phyloP scores from a whole-genome alignment of 1,140 invertebrate genomes.

The Hetaerina americana region DNA sequence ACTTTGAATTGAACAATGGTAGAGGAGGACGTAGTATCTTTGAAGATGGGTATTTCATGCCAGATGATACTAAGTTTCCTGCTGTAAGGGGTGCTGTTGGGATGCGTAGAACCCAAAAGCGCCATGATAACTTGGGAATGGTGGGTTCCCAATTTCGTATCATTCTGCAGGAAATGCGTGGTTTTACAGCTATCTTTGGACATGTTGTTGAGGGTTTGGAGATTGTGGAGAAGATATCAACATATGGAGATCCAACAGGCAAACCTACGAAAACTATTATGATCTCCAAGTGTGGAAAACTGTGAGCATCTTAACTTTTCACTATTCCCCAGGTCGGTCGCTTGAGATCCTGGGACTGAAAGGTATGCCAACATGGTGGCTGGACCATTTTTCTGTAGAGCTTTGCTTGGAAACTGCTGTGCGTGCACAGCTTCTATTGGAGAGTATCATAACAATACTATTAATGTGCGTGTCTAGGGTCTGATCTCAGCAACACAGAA shows the following conservation, averaged over 20 bases:
- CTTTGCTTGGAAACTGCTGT: slow-evolving; percentile 2
- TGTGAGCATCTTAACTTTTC: slow-evolving; percentile 28
- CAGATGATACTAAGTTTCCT: slow-evolving; percentile 65
- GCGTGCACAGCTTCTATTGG: not conserved
- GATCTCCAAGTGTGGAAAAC: slow-evolving; percentile 62
- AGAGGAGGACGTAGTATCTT: slow-evolving; percentile 63
- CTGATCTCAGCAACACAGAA: slow-evolving; percentile 16
- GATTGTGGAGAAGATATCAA: slow-evolving; percentile 63
- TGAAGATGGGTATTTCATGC: slow-evolving; percentile 64
- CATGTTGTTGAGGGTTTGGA: slow-evolving; percentile 69
- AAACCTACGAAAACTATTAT: slow-evolving; percentile 61
- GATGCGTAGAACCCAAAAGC: slow-evolving; percentile 67
- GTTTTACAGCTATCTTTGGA: slow-evolving; percentile 71
- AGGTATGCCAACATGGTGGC: too few relatives aligned
- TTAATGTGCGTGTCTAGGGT: slow-evolving; percentile 10
- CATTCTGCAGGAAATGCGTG: slow-evolving; percentile 63
- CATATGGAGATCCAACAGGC: slow-evolving; percentile 58
- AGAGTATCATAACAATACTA: not conserved
- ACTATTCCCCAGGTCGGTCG: not conserved
- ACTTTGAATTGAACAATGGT: slow-evolving; percentile 70
- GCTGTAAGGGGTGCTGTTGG: slow-evolving; percentile 62
- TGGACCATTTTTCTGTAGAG: slow-evolving; percentile 6
- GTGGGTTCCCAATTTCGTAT: slow-evolving; percentile 75
- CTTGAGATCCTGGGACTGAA: not conserved
- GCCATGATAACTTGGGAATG: slow-evolving; percentile 63